phyloP scores from a whole-genome alignment of 2,888 invertebrate species.

The Cryptocephalus primarius region DNA sequence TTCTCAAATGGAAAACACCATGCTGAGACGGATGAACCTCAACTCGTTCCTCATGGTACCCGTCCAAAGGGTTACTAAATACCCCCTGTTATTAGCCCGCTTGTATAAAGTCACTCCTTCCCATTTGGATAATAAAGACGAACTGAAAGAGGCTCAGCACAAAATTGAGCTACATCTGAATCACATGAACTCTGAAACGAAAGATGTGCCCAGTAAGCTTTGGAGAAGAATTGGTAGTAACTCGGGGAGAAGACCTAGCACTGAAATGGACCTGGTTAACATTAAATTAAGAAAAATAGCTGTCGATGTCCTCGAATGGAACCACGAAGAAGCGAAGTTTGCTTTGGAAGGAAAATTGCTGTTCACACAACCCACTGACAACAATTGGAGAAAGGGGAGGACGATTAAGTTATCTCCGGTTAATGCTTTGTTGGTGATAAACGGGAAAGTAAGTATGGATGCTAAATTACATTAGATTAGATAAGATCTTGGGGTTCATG shows the following conservation, averaged over 20 bases:
- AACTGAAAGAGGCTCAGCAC: constrained; percentile 77
- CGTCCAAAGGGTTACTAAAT: constrained; percentile 94
- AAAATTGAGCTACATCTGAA: constrained; percentile 88
- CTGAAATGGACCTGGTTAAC: constrained; percentile 80
- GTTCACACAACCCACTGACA: constrained; percentile 82
- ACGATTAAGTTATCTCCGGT: constrained; percentile 81
- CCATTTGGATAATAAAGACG: constrained; percentile 70
- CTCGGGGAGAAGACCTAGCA: constrained; percentile 50
- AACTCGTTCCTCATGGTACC: constrained; percentile 98
- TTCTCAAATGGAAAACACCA: constrained; percentile 93
- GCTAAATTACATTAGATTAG: no score
- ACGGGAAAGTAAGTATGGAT: constrained; percentile 66
- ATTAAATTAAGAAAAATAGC: constrained; percentile 88
- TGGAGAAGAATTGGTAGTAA: constrained; percentile 84
- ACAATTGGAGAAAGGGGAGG: constrained; percentile 81
- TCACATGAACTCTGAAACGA: constrained; percentile 89
- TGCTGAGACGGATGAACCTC: constrained; percentile 86
- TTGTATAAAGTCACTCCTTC: constrained; percentile 82
- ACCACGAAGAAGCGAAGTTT: constrained; percentile 84
- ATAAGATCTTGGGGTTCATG: no score
- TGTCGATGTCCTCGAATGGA: constrained; percentile 88
- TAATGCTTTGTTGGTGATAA: constrained; percentile 81
- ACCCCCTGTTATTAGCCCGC: constrained; percentile 83
- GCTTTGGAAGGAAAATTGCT: constrained; percentile 81
- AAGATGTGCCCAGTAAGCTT: constrained; percentile 80